Conservation (phyloP, 1,140 invertebrate genomes). For the Adelges cooleyi region DNA sequence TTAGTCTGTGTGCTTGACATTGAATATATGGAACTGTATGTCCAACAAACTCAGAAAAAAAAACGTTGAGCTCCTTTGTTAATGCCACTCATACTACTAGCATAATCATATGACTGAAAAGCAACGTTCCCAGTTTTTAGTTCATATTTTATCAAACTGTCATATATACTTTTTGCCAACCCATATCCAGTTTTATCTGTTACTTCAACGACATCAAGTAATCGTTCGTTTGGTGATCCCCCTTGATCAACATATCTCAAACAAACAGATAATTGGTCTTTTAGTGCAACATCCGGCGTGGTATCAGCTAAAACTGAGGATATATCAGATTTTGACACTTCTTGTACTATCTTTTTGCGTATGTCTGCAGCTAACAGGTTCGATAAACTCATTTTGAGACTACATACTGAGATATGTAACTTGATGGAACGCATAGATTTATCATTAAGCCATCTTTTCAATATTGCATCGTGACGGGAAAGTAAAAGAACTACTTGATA, state of each 20-base stretch:
- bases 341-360: neutral
- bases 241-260: constrained; percentile 6
- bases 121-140: neutral
- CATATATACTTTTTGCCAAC: neutral
- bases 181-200: constrained; percentile 10
- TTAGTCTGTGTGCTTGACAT: constrained; percentile 14
- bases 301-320: constrained; percentile 18
- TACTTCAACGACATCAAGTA: neutral
- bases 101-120: constrained; percentile 24
- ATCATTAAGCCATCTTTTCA: constrained; percentile 19
- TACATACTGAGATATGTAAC: neutral
- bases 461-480: neutral
- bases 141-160: constrained; percentile 5
- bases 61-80: neutral
- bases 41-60: constrained; percentile 11
- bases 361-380: neutral
- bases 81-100: neutral
- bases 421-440: neutral
- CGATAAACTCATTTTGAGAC: constrained; percentile 24
- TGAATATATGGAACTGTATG: constrained; percentile 11
- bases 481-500: constrained; percentile 10
- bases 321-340: neutral
- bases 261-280: constrained; percentile 9
- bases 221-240: neutral
- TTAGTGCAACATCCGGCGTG: constrained; percentile 3